phyloP scores from a whole-genome alignment of 2,113 vertebrate species.

The Gorsachius goisagi region DNA sequence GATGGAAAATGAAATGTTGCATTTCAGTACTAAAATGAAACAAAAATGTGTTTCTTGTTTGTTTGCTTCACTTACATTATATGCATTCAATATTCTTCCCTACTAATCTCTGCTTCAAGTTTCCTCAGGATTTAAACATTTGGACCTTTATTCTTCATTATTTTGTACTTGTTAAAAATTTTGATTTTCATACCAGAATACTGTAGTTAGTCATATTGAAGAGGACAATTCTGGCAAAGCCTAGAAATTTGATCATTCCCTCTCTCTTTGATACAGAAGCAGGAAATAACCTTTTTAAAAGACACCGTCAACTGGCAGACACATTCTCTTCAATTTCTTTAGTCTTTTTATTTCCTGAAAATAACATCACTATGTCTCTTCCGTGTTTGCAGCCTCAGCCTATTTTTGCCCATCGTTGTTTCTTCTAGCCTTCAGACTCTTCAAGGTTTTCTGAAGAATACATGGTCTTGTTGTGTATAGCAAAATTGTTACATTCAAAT shows the following conservation, averaged over 20 bases:
- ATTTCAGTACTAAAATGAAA: background rate
- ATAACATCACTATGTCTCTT: background rate
- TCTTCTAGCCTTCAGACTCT: background rate
- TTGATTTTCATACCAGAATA: background rate
- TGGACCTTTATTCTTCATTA: background rate
- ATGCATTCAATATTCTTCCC: background rate
- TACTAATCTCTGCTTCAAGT: background rate
- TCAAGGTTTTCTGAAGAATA: background rate
- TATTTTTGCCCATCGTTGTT: background rate
- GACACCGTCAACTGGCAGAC: background rate
- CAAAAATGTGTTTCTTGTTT: background rate
- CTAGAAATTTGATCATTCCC: background rate
- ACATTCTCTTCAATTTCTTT: background rate
- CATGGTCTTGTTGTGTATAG: background rate
- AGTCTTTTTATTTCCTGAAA: background rate
- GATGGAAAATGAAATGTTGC: background rate
- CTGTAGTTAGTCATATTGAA: background rate
- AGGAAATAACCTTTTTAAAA: background rate
- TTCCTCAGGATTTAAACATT: background rate
- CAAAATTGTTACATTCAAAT: background rate
- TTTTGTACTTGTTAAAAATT: background rate
- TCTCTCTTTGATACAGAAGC: background rate
- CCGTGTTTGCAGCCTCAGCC: background rate
- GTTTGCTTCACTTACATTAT: background rate
- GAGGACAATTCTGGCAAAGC: background rate